Conservation (phyloP, 2,888 invertebrate genomes). For the Gandaritis pyraliata region DNA sequence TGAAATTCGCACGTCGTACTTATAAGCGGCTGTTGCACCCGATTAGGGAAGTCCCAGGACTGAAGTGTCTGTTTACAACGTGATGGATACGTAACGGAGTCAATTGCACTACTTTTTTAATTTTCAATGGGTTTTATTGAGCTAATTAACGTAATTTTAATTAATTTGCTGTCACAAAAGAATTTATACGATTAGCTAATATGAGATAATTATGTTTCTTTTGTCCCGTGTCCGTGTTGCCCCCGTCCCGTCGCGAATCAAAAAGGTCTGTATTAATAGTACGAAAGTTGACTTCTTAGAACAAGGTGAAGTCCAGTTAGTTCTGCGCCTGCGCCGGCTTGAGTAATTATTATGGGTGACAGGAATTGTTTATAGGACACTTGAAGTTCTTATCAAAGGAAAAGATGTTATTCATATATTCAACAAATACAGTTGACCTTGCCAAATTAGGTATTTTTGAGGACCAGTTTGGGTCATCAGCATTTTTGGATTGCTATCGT, state of each 20-base stretch:
- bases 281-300: conserved; percentile 16
- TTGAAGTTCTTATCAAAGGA: too few species aligned
- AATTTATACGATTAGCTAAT: too few species aligned
- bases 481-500: background rate
- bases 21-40: conserved; percentile 18
- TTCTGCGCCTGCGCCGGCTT: conserved; percentile 9
- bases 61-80: conserved; percentile 4
- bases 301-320: conserved; percentile 21
- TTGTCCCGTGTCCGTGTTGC: conserved; percentile 1
- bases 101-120: too few species aligned
- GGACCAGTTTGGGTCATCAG: too few species aligned
- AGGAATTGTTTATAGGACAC: too few species aligned
- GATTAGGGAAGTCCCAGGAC: conserved; percentile 28
- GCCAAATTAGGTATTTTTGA: too few species aligned
- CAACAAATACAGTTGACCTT: too few species aligned
- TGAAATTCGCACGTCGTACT: conserved; percentile 11
- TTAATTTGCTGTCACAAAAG: too few species aligned
- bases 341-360: background rate
- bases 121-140: too few species aligned
- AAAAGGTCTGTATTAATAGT: background rate
- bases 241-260: conserved; percentile 7
- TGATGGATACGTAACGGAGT: background rate
- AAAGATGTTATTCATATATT: too few species aligned
- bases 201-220: background rate
- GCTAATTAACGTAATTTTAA: too few species aligned